Conservation (phyloP, 2,888 invertebrate genomes). For the Luperina testacea region DNA sequence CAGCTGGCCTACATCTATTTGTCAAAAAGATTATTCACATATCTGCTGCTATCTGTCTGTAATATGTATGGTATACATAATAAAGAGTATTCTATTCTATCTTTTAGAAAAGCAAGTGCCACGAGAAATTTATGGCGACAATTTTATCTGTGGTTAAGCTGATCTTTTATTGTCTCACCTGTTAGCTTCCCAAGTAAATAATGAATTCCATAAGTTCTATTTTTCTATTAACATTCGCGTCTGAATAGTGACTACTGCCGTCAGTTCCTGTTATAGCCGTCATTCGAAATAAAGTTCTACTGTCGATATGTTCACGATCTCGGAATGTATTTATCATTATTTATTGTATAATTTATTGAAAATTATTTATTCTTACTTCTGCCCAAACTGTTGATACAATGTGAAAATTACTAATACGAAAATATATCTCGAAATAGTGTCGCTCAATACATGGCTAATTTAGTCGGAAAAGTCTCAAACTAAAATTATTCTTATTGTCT, state of each 20-base stretch:
- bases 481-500: not conserved
- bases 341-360: constrained; percentile 66
- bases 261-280: constrained; percentile 12
- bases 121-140: not conserved
- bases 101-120: not conserved
- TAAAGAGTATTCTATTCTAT: too few species aligned
- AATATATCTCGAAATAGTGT: constrained; percentile 30
- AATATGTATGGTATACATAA: too few species aligned
- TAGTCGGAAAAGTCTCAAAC: not conserved
- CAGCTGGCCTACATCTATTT: constrained; percentile 12
- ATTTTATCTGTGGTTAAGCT: not conserved
- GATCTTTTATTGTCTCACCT: not conserved
- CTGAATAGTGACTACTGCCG: constrained; percentile 3
- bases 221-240: not conserved
- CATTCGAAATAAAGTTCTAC: constrained; percentile 33
- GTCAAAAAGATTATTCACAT: not conserved
- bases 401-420: constrained; percentile 18
- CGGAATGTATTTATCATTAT: constrained; percentile 68
- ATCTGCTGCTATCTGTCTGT: too few species aligned
- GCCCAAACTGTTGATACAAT: constrained; percentile 23
- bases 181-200: not conserved
- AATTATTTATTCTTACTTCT: constrained; percentile 55
- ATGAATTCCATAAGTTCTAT: not conserved
- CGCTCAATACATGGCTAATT: constrained; percentile 22
- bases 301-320: constrained; percentile 65